A percentile compares a stretch with the other conserved stretches of the same genome.
These are phyloP conservation scores for Chydorus sphaericus DNA, from an alignment of 2,888 invertebrate genomes.

Conservation along the genomic window DNA sequence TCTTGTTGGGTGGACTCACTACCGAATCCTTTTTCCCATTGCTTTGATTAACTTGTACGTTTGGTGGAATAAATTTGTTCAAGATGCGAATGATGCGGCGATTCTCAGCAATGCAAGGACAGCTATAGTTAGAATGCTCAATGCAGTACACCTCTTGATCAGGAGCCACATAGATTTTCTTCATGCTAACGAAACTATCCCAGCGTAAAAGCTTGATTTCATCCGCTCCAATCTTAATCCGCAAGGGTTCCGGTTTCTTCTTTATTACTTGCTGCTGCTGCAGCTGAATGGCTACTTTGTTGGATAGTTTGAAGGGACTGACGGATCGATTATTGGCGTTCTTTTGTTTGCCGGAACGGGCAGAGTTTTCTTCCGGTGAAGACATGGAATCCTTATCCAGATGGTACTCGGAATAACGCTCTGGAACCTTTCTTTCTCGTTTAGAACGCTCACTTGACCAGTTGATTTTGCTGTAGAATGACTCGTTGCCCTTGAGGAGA, in stretches of 20 bases:
- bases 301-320: too few species aligned
- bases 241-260: not conserved
- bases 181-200: not conserved
- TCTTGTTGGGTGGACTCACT: not conserved
- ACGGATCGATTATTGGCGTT: not conserved
- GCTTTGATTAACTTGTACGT: not conserved
- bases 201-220: constrained; percentile 1
- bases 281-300: too few species aligned
- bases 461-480: constrained; percentile 1
- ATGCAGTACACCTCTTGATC: not conserved
- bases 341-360: too few species aligned
- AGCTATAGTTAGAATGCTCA: not conserved
- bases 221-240: not conserved
- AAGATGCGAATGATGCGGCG: not conserved
- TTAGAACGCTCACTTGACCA: not conserved
- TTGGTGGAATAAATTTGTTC: not conserved
- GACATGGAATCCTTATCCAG: not conserved
- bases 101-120: not conserved
- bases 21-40: not conserved
- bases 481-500: not conserved
- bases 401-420: not conserved
- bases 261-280: not conserved
- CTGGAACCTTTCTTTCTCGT: not conserved
- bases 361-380: not conserved
- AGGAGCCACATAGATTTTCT: not conserved